phyloP scores from a whole-genome alignment of 2,113 vertebrate genomes.

The Seriola dumerili region DNA sequence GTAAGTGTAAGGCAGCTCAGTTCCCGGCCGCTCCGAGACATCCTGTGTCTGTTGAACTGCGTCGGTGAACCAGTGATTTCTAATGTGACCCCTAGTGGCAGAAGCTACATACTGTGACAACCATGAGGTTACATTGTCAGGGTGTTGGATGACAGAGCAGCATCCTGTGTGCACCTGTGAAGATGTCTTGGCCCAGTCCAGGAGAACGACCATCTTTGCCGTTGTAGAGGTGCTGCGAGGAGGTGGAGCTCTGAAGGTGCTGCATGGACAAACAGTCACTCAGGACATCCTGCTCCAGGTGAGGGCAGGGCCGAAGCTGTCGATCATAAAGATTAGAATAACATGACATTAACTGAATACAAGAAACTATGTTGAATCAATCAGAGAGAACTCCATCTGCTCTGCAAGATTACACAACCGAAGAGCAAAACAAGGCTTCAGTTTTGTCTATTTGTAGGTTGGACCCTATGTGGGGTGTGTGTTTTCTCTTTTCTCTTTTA shows the following conservation, averaged over 20 bases:
- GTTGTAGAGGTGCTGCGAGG: constrained; percentile 88
- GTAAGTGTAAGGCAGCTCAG: too few relatives aligned
- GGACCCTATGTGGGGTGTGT: constrained; percentile 25
- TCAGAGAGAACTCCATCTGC: constrained; percentile 39
- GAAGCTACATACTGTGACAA: too few relatives aligned
- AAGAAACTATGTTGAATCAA: constrained; percentile 20
- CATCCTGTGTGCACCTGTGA: constrained; percentile 85
- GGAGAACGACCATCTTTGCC: constrained; percentile 87
- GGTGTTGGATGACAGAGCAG: too few relatives aligned
- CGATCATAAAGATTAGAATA: constrained; percentile 30
- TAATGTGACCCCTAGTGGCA: too few relatives aligned
- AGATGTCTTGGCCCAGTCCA: constrained; percentile 89
- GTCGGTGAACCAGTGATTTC: too few relatives aligned
- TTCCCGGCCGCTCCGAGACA: too few relatives aligned
- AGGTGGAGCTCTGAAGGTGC: constrained; percentile 87
- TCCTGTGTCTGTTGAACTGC: too few relatives aligned
- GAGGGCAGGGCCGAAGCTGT: constrained; percentile 89
- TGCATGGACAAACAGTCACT: constrained; percentile 92
- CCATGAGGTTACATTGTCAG: too few relatives aligned
- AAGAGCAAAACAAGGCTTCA: constrained; percentile 35
- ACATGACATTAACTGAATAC: not conserved
- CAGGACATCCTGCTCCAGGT: constrained; percentile 90
- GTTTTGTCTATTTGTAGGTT: constrained; percentile 33
- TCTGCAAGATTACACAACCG: constrained; percentile 44
- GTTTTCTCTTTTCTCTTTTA: constrained; percentile 23